Percentiles rank a stretch among this genome's conserved stretches.
These are phyloP conservation scores for Cryptosula pallasiana DNA, from an alignment of 2,888 invertebrate species.

Conservation along the genomic window DNA sequence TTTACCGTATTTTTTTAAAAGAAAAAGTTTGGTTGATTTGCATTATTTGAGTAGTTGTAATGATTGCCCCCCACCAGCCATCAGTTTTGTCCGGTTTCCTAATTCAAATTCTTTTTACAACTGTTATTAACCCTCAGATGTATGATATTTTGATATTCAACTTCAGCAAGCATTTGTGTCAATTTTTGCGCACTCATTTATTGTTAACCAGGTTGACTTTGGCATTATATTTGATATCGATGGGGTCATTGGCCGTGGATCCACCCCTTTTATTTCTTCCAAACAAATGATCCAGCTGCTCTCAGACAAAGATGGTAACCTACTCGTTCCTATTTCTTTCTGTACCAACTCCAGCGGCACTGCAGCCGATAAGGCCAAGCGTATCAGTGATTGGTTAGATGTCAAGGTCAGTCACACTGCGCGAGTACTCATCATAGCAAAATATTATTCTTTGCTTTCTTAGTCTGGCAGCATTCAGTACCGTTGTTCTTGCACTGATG, in stretches of 20 bases:
- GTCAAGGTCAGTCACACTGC: constrained; percentile 40
- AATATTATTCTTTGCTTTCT: not conserved
- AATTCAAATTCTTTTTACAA: too few relatives aligned
- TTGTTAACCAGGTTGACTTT: constrained; percentile 41
- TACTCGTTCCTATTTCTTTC: constrained; percentile 48
- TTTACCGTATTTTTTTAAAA: too few relatives aligned
- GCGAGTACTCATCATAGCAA: not conserved
- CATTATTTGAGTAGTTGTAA: too few relatives aligned
- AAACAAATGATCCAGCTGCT: constrained; percentile 40
- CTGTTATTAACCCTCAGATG: too few relatives aligned
- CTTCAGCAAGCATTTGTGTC: too few relatives aligned
- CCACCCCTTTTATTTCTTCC: constrained; percentile 43
- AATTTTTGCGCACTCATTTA: not conserved
- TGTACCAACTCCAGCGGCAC: constrained; percentile 51
- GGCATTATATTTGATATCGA: constrained; percentile 54
- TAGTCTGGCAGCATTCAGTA: too few relatives aligned
- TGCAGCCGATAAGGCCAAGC: constrained; percentile 44
- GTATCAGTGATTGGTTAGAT: constrained; percentile 45
- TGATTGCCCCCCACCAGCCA: too few relatives aligned
- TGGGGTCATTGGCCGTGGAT: constrained; percentile 50
- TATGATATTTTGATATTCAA: too few relatives aligned
- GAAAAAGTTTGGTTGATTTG: too few relatives aligned
- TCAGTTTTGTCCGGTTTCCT: too few relatives aligned
- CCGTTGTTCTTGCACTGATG: too few relatives aligned
- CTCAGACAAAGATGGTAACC: constrained; percentile 39